Evolutionary conservation across 2,888 invertebrate genomes (phyloP).

Genomic region (Ichneumon xanthorius): DNA sequence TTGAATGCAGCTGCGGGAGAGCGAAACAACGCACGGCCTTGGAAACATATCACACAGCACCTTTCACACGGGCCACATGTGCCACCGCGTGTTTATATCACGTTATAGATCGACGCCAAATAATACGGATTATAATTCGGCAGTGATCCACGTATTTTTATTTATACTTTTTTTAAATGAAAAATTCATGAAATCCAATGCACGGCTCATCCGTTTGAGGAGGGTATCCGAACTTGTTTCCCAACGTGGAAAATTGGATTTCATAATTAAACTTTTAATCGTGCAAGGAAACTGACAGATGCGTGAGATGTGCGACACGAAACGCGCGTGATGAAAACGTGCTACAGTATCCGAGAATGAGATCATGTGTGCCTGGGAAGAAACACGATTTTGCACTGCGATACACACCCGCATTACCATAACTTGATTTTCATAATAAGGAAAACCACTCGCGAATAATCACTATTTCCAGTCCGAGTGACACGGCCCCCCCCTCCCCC

Average conservation of each 20-base stretch:
- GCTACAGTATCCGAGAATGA: constrained; percentile 4
- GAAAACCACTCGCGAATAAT: constrained; percentile 16
- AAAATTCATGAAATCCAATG: too few species aligned
- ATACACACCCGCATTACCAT: constrained; percentile 31
- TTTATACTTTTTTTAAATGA: neutral
- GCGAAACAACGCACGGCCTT: constrained; percentile 19
- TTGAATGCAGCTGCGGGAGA: neutral
- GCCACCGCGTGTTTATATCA: neutral
- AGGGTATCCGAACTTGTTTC: neutral
- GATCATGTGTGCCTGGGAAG: neutral
- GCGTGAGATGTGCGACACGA: neutral
- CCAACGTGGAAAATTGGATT: constrained; percentile 39
- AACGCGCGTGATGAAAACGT: neutral
- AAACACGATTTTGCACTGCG: constrained; percentile 5
- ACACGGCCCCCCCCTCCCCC: neutral
- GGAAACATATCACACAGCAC: constrained; percentile 17
- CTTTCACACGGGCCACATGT: constrained; percentile 29
- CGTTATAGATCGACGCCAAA: neutral
- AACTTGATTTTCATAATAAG: constrained; percentile 58
- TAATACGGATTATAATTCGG: neutral
- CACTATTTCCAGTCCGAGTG: constrained; percentile 1
- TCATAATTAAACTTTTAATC: constrained; percentile 51
- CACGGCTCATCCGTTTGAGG: too few species aligned
- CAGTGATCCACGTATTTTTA: neutral
- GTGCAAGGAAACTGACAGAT: constrained; percentile 6